Base-by-base conservation (phyloP, 2,113 vertebrate genomes). In the Piprites chloris region DNA sequence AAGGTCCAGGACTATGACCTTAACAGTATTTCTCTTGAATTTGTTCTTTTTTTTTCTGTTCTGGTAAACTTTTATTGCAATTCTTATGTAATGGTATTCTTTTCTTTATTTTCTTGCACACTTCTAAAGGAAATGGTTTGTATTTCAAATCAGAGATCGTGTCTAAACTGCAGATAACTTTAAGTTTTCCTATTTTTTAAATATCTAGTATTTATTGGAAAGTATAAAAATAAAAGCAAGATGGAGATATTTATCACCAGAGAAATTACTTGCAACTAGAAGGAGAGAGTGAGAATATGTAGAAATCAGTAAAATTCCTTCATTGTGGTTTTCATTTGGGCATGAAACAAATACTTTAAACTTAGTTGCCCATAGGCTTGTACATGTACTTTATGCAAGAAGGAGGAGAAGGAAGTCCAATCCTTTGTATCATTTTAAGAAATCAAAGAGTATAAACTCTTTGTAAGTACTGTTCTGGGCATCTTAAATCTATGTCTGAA, bases 51-150 rank as follows among this genome's bases (percentile, higher is more conserved):
- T 68, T 86, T 21, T 84, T 91, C 14, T 93, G 37, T 80, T 89
- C 18, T 30, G 27, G 35, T 78, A 63, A 76, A 74, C 42, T 55
- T 80, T 26, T 41, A 56, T 24, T 66, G 77, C 50, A 71, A 71
- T 44, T 84, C 22, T 89, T 91, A 75, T 2, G 16, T 82, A 94
- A 87, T 80, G 52, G 77, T 84, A 66, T 86, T 92, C 21, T 86
- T 92, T 63, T 83, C 72, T 92, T 94, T 74, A 39, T 94, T 95
- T 96, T 93, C 66, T 87, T 87, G 66, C 85, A 61, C 71, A 80
- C 61, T 85, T 75, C 52, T 90, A 61, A 93, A 95, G 91, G 93
- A 92, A 86, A 84, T 82, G 46, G 73, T 93, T 93, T 86, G 67
- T 92, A 65, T 95, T 86, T 86, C 61, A 77, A 77, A 89, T 74